Conservation (phyloP, 92 coral and sea anemone genomes). For the Palythoa grandiflora region DNA sequence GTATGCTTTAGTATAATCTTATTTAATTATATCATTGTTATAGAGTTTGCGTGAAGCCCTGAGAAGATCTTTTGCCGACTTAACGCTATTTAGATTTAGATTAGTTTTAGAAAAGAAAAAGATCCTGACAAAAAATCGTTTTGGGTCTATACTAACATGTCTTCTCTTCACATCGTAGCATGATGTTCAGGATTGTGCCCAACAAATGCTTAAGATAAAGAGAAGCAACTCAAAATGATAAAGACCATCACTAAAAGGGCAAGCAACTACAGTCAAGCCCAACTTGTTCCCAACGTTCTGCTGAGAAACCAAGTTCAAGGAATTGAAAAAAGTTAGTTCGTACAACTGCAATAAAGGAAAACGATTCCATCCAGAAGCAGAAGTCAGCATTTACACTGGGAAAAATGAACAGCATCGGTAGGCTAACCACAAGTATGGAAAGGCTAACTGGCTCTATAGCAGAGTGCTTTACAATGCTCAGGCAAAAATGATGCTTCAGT, state of each 20-base stretch:
- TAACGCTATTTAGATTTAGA: no score
- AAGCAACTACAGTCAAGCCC: slow-evolving; percentile 47
- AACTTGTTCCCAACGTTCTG: slow-evolving; percentile 39
- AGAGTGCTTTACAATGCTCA: no score
- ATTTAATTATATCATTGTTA: no score
- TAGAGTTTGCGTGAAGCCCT: no score
- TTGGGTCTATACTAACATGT: slow-evolving; percentile 24
- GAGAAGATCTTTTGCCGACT: no score
- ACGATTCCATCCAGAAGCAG: slow-evolving; percentile 48
- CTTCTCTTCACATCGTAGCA: no score
- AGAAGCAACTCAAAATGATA: slow-evolving; percentile 44
- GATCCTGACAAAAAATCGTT: slow-evolving; percentile 15
- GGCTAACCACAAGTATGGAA: slow-evolving; percentile 52
- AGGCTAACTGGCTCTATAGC: slow-evolving; percentile 19
- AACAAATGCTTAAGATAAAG: slow-evolving; percentile 64
- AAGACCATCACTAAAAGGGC: slow-evolving; percentile 56
- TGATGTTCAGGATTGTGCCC: slow-evolving; percentile 57
- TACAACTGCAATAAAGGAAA: neutral
- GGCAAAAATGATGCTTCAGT: no score
- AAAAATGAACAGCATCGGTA: slow-evolving; percentile 56
- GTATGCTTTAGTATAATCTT: no score
- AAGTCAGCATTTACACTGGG: slow-evolving; percentile 46
- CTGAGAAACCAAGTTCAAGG: slow-evolving; percentile 57
- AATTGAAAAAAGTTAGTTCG: neutral
- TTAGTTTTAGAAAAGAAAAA: no score